Conservation (phyloP, 2,888 invertebrate genomes). For the Diabrotica balteata region DNA sequence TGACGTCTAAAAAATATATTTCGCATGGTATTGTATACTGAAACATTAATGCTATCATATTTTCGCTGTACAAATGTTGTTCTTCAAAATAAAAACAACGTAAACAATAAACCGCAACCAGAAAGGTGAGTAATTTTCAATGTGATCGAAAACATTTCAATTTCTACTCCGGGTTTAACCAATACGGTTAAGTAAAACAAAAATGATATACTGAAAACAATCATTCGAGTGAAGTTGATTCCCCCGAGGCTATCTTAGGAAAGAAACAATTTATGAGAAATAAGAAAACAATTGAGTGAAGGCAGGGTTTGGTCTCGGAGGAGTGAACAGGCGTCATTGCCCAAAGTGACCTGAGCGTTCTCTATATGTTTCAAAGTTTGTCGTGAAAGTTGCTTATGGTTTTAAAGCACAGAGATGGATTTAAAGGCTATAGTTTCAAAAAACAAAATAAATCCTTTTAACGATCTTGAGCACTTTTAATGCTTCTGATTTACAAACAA, state of each 20-base stretch:
- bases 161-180: conserved; percentile 26
- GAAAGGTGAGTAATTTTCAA: conserved; percentile 6
- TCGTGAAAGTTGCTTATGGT: conserved; percentile 35
- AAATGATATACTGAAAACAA: conserved; percentile 50
- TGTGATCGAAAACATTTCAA: conserved; percentile 19
- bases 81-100: background rate
- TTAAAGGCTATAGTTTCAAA: background rate
- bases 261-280: conserved; percentile 58
- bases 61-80: too few relatives aligned
- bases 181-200: conserved; percentile 27
- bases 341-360: conserved; percentile 43
- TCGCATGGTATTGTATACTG: too few relatives aligned
- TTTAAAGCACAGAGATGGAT: conserved; percentile 21
- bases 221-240: conserved; percentile 53
- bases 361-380: conserved; percentile 31
- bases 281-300: conserved; percentile 57
- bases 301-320: conserved; percentile 52
- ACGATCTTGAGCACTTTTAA: too few relatives aligned
- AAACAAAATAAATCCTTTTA: too few relatives aligned
- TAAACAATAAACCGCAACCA: background rate
- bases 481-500: too few relatives aligned
- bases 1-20: too few relatives aligned
- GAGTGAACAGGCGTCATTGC: conserved; percentile 45
- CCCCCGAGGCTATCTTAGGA: conserved; percentile 49
- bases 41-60: too few relatives aligned